phyloP scores from a whole-genome alignment of 1,140 invertebrate genomes.

The Drusus annulatus region DNA sequence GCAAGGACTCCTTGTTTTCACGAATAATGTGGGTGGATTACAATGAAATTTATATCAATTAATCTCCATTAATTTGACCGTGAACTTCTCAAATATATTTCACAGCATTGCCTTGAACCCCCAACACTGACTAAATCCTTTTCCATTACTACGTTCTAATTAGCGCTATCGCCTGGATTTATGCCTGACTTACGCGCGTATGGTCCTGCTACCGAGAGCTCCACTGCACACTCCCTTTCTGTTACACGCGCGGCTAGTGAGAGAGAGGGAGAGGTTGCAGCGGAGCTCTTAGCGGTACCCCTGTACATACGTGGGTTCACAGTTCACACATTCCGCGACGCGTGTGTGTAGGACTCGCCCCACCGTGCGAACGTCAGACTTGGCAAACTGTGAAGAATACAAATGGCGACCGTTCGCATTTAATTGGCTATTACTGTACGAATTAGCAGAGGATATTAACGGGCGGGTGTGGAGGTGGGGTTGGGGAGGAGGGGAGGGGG shows the following conservation, averaged over 20 bases:
- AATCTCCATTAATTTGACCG: too few relatives aligned
- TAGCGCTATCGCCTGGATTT: not conserved
- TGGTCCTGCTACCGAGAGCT: not conserved
- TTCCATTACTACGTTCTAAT: too few relatives aligned
- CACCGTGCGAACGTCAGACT: constrained; percentile 7
- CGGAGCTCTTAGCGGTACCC: not conserved
- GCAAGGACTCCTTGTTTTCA: too few relatives aligned
- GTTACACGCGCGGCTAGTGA: too few relatives aligned
- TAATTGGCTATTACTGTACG: constrained; percentile 52
- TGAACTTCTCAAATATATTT: too few relatives aligned
- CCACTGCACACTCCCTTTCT: too few relatives aligned
- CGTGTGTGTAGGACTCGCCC: not conserved
- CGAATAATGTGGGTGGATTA: too few relatives aligned
- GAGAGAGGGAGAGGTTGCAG: too few relatives aligned
- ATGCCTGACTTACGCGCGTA: not conserved
- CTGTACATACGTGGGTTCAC: not conserved
- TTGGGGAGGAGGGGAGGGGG: not conserved
- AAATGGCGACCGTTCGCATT: constrained; percentile 47
- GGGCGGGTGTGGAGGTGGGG: not conserved
- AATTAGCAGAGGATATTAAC: constrained; percentile 43
- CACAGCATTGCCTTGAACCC: too few relatives aligned
- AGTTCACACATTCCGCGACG: too few relatives aligned
- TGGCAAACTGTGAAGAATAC: constrained; percentile 42
- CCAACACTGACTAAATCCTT: too few relatives aligned
- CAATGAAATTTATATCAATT: too few relatives aligned